Evolutionary conservation across 2,888 invertebrate genomes (phyloP).

Genomic region (Acronicta psi): DNA sequence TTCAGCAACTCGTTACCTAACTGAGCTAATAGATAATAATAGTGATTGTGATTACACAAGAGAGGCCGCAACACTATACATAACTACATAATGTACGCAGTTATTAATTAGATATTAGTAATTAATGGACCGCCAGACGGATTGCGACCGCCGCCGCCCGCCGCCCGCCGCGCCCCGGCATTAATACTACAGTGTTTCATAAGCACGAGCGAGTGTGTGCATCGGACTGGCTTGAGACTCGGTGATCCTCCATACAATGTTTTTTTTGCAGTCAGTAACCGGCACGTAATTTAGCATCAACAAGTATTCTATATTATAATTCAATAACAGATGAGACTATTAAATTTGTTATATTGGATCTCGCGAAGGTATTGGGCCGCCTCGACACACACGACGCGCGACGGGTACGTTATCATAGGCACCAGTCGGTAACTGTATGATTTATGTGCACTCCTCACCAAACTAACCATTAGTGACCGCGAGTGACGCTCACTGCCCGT

Average conservation of each 20-base stretch:
- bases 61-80: not conserved
- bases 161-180: not conserved
- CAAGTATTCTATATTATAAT: no score
- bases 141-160: slow-evolving; percentile 9
- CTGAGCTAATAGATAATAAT: slow-evolving; percentile 5
- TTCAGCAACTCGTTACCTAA: slow-evolving; percentile 19
- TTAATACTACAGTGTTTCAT: slow-evolving; percentile 4
- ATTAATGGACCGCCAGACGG: slow-evolving; percentile 28
- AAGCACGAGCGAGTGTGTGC: not conserved
- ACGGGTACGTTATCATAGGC: slow-evolving; percentile 4
- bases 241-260: not conserved
- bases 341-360: no score
- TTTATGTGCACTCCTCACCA: not conserved
- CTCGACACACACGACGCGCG: not conserved
- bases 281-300: no score
- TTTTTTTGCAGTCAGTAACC: not conserved
- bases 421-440: slow-evolving; percentile 2
- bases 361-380: not conserved
- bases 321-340: no score
- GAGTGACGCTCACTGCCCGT: slow-evolving; percentile 16
- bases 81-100: not conserved
- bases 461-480: slow-evolving; percentile 18
- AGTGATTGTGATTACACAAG: slow-evolving; percentile 7
- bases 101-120: slow-evolving; percentile 48
- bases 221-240: not conserved